Base-by-base conservation (phyloP, 1,140 invertebrate genomes). In the Chionoecetes opilio region DNA sequence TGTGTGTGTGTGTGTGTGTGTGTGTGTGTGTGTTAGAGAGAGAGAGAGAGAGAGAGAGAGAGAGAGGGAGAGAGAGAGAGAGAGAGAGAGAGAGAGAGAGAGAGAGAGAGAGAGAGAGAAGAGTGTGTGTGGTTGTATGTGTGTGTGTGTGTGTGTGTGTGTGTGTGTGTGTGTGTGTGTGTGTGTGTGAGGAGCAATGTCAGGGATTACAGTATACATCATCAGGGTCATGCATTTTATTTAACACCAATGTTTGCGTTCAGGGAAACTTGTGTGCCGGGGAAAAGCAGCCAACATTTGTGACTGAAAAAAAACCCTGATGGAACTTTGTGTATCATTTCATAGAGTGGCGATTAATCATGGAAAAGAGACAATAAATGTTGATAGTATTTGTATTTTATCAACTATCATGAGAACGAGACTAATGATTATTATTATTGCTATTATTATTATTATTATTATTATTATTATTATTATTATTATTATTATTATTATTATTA, bases 151-250 rank as follows among this genome's bases (percentile, higher is more conserved):
- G 53, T 75, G 53, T 75, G 53, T 75, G 53, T 75, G 53, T 75
- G 63, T 75, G 21, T 75, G 63, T 75, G 63, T 75, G 63, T 75
- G 63, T 75, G 63, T n/a, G 63, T 75, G 63, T 75, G 63, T 75
- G 63, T 75, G 63, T n/a, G 63, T 21, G 26, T n/a, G 21, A 75
- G 63, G 63, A 75, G 63, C 63, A 75, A 75, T 75, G 63, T 11
- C 63, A n/a, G 63, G 63, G 2, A n/a, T 75, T n/a, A 75, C 21
- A 75, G 63, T n/a, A 26, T 75, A 75, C 63, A 75, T 75, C n/a
- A 75, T 75, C 63, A 75, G n/a, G 21, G 63, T 75, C 63, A 75
- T 75, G n/a, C 63, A 75, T 75, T 75, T 75, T 75, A 75, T 75
- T 75, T n/a, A 75, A 26, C 63, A n/a, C 63, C 11, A n/a, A 8